A percentile compares a stretch with the other conserved stretches of the same genome.
Conservation (phyloP, 2,888 invertebrate species). For the Clepsis dumicolana region DNA sequence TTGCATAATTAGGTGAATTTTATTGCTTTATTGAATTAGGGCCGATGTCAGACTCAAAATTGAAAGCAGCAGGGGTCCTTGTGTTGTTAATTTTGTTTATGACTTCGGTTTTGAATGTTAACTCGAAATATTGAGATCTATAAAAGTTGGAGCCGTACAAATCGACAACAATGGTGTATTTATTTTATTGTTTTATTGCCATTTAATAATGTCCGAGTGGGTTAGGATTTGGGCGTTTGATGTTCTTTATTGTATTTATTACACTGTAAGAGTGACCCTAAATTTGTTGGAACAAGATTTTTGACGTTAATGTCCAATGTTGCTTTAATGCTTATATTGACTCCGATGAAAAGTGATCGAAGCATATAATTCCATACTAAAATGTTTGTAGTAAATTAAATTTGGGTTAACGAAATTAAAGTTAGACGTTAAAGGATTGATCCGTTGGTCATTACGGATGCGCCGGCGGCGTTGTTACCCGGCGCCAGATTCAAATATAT, state of each 20-base stretch:
- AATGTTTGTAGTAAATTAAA: constrained; percentile 18
- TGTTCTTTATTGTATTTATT: constrained; percentile 49
- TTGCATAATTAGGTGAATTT: constrained; percentile 87
- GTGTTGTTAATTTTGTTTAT: constrained; percentile 87
- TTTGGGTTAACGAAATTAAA: constrained; percentile 28
- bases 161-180: constrained; percentile 78
- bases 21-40: constrained; percentile 87
- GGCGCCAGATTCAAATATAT: constrained; percentile 36
- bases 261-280: constrained; percentile 33
- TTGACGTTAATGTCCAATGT: constrained; percentile 32
- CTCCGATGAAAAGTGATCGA: constrained; percentile 37
- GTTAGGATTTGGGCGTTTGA: constrained; percentile 52
- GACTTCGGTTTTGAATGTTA: constrained; percentile 81
- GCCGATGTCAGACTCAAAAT: constrained; percentile 85
- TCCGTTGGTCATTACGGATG: constrained; percentile 16
- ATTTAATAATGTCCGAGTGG: constrained; percentile 54
- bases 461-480: constrained; percentile 19
- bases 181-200: constrained; percentile 78
- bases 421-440: constrained; percentile 22
- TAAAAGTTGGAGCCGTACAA: constrained; percentile 76
- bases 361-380: constrained; percentile 18
- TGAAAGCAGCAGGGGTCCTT: constrained; percentile 83
- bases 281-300: constrained; percentile 39
- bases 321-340: constrained; percentile 19
- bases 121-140: constrained; percentile 79